phyloP scores from a whole-genome alignment of 1,140 invertebrate species.

The Drosophila prosaltans region DNA sequence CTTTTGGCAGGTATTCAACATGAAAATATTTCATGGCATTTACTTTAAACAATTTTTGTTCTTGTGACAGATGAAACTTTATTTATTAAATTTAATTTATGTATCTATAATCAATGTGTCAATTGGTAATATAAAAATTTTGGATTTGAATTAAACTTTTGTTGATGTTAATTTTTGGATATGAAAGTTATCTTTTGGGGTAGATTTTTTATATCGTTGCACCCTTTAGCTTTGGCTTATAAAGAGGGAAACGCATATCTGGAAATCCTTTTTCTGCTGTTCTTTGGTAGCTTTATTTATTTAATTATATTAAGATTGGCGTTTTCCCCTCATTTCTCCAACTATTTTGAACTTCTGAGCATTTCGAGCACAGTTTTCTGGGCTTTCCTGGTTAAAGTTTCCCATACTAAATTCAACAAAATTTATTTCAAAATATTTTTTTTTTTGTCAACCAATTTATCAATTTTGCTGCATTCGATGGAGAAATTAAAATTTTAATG shows the following conservation, averaged over 20 bases:
- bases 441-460: not conserved
- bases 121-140: not conserved
- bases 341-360: too few relatives aligned
- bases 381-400: not conserved
- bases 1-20: not conserved
- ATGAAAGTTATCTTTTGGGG: not conserved
- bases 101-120: not conserved
- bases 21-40: conserved; percentile 1
- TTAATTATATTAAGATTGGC: too few relatives aligned
- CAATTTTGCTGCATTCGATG: not conserved
- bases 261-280: too few relatives aligned
- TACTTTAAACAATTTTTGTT: not conserved
- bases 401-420: too few relatives aligned
- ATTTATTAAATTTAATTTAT: too few relatives aligned
- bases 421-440: too few relatives aligned
- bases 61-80: not conserved
- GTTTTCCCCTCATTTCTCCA: too few relatives aligned
- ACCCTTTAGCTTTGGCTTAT: too few relatives aligned
- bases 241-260: too few relatives aligned
- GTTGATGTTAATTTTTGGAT: not conserved
- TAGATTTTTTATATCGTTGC: too few relatives aligned
- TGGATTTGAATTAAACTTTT: not conserved
- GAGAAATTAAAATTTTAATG: conserved; percentile 1
- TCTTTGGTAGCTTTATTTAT: too few relatives aligned
- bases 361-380: too few relatives aligned